phyloP scores from a whole-genome alignment of 2,888 invertebrate species.

The Hirtodrosophila histrioides region DNA sequence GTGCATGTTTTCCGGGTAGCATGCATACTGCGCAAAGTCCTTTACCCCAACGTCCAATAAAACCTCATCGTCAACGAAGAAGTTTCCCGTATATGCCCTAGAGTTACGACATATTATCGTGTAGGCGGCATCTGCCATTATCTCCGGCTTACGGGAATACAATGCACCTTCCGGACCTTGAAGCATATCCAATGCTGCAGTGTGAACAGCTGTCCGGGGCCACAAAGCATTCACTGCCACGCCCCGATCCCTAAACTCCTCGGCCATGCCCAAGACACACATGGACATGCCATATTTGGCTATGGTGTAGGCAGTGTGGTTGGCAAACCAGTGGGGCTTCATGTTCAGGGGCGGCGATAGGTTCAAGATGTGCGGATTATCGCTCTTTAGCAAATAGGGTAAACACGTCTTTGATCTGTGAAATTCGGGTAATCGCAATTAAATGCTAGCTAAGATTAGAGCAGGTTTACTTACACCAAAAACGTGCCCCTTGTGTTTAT shows the following conservation, averaged over 20 bases:
- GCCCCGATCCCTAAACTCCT: conserved; percentile 92
- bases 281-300: conserved; percentile 99
- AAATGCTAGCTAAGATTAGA: neutral
- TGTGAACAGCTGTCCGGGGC: conserved; percentile 96
- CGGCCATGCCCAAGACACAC: conserved; percentile 99
- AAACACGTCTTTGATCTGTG: conserved; percentile 94
- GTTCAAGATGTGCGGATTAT: conserved; percentile 97
- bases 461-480: conserved; percentile 89
- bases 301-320: conserved; percentile 98
- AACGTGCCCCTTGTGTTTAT: conserved; percentile 98
- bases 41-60: conserved; percentile 91
- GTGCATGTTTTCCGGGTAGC: conserved; percentile 88
- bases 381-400: conserved; percentile 93
- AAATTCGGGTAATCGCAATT: neutral
- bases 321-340: conserved; percentile 93
- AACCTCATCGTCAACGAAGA: conserved; percentile 96
- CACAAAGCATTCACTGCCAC: conserved; percentile 98
- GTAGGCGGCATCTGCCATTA: conserved; percentile 84
- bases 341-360: conserved; percentile 96
- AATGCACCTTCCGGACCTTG: conserved; percentile 85
- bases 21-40: conserved; percentile 93
- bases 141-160: conserved; percentile 81
- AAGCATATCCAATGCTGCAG: conserved; percentile 96
- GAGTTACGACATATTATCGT: conserved; percentile 87
- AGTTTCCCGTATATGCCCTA: conserved; percentile 92